Conservation (phyloP, 2,888 invertebrate genomes). For the Pollenia angustigena region DNA sequence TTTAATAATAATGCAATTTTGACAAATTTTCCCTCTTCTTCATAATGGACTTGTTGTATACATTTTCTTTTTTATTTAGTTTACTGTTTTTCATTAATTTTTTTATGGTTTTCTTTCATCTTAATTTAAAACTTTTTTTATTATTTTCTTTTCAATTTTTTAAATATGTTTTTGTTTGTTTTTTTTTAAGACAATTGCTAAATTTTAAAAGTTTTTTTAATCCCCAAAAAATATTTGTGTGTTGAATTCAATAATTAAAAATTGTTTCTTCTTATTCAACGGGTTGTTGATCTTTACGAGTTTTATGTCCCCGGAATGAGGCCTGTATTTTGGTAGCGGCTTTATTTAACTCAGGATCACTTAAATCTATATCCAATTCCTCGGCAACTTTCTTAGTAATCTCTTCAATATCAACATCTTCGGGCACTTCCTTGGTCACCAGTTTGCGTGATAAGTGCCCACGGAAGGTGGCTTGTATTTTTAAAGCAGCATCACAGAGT, state of each 20-base stretch:
- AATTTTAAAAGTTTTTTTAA: constrained; percentile 54
- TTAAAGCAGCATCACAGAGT: constrained; percentile 92
- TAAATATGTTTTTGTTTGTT: constrained; percentile 38
- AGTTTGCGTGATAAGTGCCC: constrained; percentile 94
- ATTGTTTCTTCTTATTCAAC: constrained; percentile 77
- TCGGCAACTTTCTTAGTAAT: constrained; percentile 87
- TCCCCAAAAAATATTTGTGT: constrained; percentile 66
- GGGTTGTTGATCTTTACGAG: constrained; percentile 88
- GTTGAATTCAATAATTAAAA: constrained; percentile 69
- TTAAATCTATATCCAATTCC: constrained; percentile 93
- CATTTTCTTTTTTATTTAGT: constrained; percentile 6
- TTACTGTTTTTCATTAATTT: constrained; percentile 28
- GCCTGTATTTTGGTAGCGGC: constrained; percentile 97
- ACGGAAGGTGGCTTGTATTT: constrained; percentile 96
- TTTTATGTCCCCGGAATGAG: constrained; percentile 95
- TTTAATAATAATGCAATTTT: constrained; percentile 62
- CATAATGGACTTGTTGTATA: constrained; percentile 61
- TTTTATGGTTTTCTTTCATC: constrained; percentile 53
- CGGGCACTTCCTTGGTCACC: constrained; percentile 85
- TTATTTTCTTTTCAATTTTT: constrained; percentile 17
- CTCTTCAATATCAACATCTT: constrained; percentile 84
- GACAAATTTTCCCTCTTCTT: constrained; percentile 41
- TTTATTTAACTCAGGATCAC: constrained; percentile 94
- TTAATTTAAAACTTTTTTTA: constrained; percentile 40
- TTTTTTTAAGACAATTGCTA: constrained; percentile 64